phyloP scores from a whole-genome alignment of 2,113 vertebrate species.

The Myocastor coypus region DNA sequence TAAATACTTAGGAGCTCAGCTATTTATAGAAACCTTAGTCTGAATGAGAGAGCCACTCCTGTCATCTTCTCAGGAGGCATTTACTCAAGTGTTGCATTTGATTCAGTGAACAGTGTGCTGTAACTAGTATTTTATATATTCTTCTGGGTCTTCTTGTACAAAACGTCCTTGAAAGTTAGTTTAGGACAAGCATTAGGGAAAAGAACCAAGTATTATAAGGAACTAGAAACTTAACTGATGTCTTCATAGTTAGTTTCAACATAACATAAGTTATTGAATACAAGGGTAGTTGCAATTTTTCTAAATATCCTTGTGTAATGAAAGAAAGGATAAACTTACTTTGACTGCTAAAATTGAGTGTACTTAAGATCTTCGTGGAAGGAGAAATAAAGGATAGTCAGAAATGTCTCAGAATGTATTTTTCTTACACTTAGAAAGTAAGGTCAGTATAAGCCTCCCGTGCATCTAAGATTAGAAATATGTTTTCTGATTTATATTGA shows the following conservation, averaged over 20 bases:
- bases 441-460: neutral
- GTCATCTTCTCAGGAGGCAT: neutral
- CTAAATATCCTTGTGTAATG: neutral
- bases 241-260: neutral
- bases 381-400: neutral
- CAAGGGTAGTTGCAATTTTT: neutral
- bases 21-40: conserved; percentile 10
- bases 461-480: neutral
- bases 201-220: neutral
- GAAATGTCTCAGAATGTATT: neutral
- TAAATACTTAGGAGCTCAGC: conserved; percentile 33
- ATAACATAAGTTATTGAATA: neutral
- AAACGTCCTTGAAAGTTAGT: neutral
- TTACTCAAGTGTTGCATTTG: neutral
- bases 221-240: neutral
- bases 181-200: neutral
- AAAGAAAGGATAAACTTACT: neutral
- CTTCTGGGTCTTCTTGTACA: neutral
- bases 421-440: neutral
- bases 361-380: neutral
- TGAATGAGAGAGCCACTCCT: neutral
- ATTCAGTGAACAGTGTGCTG: neutral
- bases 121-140: neutral
- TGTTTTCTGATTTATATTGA: conserved; percentile 19
- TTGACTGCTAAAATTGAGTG: neutral